Evolutionary conservation across 2,888 invertebrate genomes (phyloP).

Genomic region (Stegana nigrithorax): DNA sequence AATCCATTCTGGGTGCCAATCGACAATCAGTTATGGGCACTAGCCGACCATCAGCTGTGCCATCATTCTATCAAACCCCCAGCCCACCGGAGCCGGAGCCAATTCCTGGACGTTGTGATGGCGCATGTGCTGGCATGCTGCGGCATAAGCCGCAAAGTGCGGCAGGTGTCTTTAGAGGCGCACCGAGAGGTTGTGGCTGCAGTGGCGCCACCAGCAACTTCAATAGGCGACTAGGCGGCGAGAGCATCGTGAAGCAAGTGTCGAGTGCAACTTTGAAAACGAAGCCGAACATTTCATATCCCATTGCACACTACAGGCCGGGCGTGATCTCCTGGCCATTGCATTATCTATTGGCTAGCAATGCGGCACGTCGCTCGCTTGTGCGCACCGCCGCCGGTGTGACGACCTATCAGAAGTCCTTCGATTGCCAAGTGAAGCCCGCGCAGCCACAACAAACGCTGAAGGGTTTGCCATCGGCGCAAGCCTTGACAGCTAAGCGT

Average conservation of each 20-base stretch:
- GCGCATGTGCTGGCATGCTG: not conserved
- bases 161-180: too few relatives aligned
- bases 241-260: not conserved
- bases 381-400: conserved; percentile 47
- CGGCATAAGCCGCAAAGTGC: too few relatives aligned
- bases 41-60: too few relatives aligned
- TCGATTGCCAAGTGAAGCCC: too few relatives aligned
- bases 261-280: not conserved
- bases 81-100: too few relatives aligned
- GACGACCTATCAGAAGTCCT: conserved; percentile 37
- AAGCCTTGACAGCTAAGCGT: too few relatives aligned
- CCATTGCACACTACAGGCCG: conserved; percentile 40
- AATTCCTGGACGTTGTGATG: not conserved
- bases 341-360: conserved; percentile 20
- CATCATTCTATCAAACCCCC: not conserved
- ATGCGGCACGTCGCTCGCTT: conserved; percentile 32
- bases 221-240: not conserved
- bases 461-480: too few relatives aligned
- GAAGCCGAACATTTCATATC: conserved; percentile 5
- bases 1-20: too few relatives aligned
- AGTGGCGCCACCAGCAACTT: not conserved
- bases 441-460: too few relatives aligned
- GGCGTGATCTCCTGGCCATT: conserved; percentile 30
- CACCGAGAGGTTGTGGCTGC: not conserved
- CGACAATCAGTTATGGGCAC: too few relatives aligned